Conservation (phyloP, 2,797 vertebrate species). For the Platalea minor region DNA sequence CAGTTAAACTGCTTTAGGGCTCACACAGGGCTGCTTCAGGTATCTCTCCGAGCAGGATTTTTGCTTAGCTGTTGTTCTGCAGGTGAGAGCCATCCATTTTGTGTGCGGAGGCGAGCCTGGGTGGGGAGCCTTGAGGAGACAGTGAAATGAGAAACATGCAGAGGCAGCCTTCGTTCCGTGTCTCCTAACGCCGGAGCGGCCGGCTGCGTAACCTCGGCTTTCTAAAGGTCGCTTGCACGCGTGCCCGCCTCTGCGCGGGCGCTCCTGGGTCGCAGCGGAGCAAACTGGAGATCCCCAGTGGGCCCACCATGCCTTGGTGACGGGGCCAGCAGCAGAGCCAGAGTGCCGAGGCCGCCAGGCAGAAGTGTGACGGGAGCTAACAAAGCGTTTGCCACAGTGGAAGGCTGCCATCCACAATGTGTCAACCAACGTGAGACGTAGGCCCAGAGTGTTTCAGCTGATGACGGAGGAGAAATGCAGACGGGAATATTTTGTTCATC, state of each 20-base stretch:
- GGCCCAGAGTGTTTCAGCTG: background rate
- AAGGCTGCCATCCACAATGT: background rate
- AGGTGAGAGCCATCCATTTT: background rate
- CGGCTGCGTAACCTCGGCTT: background rate
- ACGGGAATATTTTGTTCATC: background rate
- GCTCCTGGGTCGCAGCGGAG: background rate
- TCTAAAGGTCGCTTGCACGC: background rate
- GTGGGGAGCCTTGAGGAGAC: background rate
- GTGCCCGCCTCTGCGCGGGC: fast-evolving
- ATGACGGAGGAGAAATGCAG: background rate
- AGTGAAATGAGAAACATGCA: background rate
- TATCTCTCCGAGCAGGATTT: background rate
- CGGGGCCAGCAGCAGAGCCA: background rate
- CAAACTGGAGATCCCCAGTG: background rate
- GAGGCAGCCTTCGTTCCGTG: background rate
- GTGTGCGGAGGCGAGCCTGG: background rate
- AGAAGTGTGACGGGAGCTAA: background rate
- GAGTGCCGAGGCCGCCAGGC: background rate
- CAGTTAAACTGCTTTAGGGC: background rate
- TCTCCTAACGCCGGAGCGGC: background rate
- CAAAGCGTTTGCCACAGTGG: background rate
- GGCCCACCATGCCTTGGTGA: background rate
- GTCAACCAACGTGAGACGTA: fast-evolving
- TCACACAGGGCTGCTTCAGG: background rate
- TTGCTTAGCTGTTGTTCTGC: background rate